Conservation (phyloP, 2,888 invertebrate genomes). For the Eupithecia pulchellata region DNA sequence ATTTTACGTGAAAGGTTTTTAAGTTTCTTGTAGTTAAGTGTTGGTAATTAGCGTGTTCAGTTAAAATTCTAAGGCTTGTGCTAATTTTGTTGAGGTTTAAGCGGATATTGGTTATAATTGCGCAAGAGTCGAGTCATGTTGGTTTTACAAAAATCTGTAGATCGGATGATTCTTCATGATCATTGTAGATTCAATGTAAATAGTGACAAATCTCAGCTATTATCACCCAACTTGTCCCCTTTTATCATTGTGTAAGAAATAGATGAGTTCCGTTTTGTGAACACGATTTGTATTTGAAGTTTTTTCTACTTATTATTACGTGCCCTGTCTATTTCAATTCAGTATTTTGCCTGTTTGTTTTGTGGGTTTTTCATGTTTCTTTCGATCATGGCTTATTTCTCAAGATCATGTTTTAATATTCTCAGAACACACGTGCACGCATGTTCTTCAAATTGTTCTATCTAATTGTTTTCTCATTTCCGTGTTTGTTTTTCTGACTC, state of each 20-base stretch:
- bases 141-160: background rate
- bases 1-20: constrained; percentile 2
- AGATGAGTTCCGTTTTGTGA: background rate
- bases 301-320: background rate
- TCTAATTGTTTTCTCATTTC: constrained; percentile 8
- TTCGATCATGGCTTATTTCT: background rate
- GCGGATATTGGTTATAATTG: background rate
- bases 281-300: background rate
- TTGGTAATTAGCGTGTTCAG: constrained; percentile 16
- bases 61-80: background rate
- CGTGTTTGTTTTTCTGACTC: constrained; percentile 10
- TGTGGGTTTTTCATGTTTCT: background rate
- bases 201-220: background rate
- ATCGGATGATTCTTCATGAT: background rate
- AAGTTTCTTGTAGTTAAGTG: background rate
- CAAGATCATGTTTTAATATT: background rate
- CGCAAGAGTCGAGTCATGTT: background rate
- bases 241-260: background rate
- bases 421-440: background rate
- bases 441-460: background rate
- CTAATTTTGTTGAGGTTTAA: background rate
- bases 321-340: background rate
- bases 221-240: background rate
- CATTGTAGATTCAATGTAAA: background rate
- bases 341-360: background rate